Evolutionary conservation across 2,888 invertebrate genomes (phyloP).

Genomic region (Ormyrus labotus): DNA sequence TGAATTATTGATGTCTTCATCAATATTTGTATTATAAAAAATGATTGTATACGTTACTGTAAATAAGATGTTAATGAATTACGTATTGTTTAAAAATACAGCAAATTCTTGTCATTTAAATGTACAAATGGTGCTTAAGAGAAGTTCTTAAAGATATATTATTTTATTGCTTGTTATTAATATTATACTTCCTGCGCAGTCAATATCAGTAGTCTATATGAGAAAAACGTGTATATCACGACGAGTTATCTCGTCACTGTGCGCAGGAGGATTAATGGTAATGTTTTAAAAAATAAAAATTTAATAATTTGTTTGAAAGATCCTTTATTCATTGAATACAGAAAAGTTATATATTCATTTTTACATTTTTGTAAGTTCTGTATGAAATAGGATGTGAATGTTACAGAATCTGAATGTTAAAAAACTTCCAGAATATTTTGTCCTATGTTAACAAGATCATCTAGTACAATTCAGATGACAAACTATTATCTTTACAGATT

Average conservation of each 20-base stretch:
- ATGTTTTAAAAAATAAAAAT: no score
- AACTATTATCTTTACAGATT: slow-evolving; percentile 50
- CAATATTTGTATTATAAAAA: slow-evolving; percentile 36
- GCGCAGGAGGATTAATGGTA: no score
- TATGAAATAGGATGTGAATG: slow-evolving; percentile 17
- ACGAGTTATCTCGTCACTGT: background rate
- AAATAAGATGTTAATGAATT: slow-evolving; percentile 41
- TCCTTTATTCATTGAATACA: slow-evolving; percentile 48
- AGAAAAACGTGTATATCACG: background rate
- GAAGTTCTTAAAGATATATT: background rate
- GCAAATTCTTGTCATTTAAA: background rate
- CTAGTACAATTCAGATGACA: slow-evolving; percentile 49
- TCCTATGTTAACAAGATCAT: slow-evolving; percentile 51
- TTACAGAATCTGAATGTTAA: slow-evolving; percentile 45
- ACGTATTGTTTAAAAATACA: slow-evolving; percentile 21
- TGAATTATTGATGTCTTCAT: slow-evolving; percentile 30
- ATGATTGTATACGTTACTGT: background rate
- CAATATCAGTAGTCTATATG: background rate
- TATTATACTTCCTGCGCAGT: background rate
- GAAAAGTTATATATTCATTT: slow-evolving; percentile 29
- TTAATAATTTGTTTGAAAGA: slow-evolving; percentile 1
- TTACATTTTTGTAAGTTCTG: slow-evolving; percentile 23
- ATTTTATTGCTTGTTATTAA: background rate
- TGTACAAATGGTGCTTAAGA: no score
- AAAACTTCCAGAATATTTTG: slow-evolving; percentile 32